Conservation (phyloP, 2,888 invertebrate species). For the Mythimna ferrago region DNA sequence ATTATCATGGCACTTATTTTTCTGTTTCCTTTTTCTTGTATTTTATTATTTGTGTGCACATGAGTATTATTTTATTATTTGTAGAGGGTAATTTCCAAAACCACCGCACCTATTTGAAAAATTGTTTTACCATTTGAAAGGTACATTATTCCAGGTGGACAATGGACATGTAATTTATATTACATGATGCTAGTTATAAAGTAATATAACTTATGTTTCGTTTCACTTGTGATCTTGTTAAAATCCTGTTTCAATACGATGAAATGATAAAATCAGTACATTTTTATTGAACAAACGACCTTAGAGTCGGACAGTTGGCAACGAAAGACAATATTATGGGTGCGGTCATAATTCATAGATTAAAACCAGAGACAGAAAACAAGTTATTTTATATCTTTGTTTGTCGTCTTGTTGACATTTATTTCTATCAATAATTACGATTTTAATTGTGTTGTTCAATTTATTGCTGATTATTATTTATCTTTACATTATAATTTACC, state of each 20-base stretch:
- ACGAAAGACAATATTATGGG: constrained; percentile 48
- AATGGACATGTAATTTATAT: no score
- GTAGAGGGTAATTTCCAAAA: no score
- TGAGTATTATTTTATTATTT: no score
- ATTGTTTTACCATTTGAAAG: neutral
- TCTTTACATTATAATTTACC: constrained; percentile 43
- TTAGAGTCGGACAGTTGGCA: constrained; percentile 45
- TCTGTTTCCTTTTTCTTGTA: no score
- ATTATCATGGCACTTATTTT: no score
- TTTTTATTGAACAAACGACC: constrained; percentile 47
- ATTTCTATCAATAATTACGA: constrained; percentile 61
- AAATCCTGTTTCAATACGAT: constrained; percentile 16
- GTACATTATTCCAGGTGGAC: neutral
- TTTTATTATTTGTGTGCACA: no score
- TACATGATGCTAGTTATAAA: no score
- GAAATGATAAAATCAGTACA: constrained; percentile 34
- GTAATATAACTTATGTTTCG: neutral
- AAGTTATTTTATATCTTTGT: constrained; percentile 70
- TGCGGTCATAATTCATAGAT: constrained; percentile 59
- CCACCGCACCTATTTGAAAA: neutral
- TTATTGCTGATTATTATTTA: constrained; percentile 61
- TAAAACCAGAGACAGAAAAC: constrained; percentile 67
- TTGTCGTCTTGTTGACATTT: constrained; percentile 68
- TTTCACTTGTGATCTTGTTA: neutral
- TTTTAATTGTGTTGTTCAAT: constrained; percentile 62